These are phyloP conservation scores for Notospermus geniculatus DNA, from an alignment of 1,140 invertebrate species.

Conservation along the genomic window DNA sequence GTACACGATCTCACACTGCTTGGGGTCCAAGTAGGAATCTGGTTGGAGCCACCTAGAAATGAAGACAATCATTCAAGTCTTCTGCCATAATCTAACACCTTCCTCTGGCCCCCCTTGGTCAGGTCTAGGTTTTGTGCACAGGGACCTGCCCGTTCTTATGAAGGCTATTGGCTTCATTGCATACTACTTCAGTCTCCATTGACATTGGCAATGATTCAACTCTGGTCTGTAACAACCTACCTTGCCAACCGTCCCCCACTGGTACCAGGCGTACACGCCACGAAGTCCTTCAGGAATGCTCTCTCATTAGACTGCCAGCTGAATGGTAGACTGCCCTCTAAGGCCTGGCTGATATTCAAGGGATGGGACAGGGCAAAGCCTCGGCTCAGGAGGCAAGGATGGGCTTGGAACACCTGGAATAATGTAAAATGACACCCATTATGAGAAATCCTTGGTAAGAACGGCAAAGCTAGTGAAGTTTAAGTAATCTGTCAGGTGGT, in stretches of 20 bases:
- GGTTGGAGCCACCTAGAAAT: conserved; percentile 82
- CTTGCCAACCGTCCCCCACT: conserved; percentile 84
- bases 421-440: too few species aligned
- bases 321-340: conserved; percentile 85
- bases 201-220: too few species aligned
- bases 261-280: conserved; percentile 78
- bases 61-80: too few species aligned
- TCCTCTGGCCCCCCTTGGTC: neutral
- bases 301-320: conserved; percentile 79
- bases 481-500: too few species aligned
- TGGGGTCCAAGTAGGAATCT: conserved; percentile 85
- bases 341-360: conserved; percentile 82
- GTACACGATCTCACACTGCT: conserved; percentile 78
- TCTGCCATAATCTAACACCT: too few species aligned
- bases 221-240: too few species aligned
- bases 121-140: too few species aligned
- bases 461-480: too few species aligned
- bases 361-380: conserved; percentile 86
- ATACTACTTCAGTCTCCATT: too few species aligned
- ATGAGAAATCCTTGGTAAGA: too few species aligned
- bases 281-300: conserved; percentile 92
- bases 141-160: too few species aligned
- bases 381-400: conserved; percentile 76
- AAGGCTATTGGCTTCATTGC: too few species aligned
- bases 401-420: conserved; percentile 64